phyloP scores from a whole-genome alignment of 1,140 invertebrate species.

The Drosophila kohkoa region DNA sequence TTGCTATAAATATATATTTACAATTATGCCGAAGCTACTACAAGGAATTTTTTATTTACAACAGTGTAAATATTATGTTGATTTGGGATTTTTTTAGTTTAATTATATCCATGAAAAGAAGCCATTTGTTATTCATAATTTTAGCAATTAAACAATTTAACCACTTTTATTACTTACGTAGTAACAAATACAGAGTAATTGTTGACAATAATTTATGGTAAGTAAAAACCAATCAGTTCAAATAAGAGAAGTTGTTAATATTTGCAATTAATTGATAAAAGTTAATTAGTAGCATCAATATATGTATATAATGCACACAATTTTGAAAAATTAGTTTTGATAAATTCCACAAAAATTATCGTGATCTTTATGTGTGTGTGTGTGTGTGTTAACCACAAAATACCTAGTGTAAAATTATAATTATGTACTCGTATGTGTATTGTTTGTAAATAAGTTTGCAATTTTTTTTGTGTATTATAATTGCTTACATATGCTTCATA shows the following conservation, averaged over 20 bases:
- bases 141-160: conserved; percentile 6
- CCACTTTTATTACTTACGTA: conserved; percentile 7
- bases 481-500: conserved; percentile 5
- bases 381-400: conserved; percentile 1
- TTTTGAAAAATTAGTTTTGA: not conserved
- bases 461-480: conserved; percentile 26
- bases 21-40: conserved; percentile 1
- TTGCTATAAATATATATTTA: conserved; percentile 13
- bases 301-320: not conserved
- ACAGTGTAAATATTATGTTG: not conserved
- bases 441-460: conserved; percentile 13
- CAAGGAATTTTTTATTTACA: conserved; percentile 8
- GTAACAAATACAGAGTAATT: conserved; percentile 6
- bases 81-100: not conserved
- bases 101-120: not conserved
- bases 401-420: conserved; percentile 4
- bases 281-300: not conserved
- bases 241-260: conserved; percentile 3
- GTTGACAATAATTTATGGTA: not conserved
- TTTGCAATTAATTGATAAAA: not conserved
- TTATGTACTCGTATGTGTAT: conserved; percentile 7
- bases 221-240: not conserved
- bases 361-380: not conserved
- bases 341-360: not conserved
- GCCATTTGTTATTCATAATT: not conserved